Conservation (phyloP, 2,113 vertebrate species). For the Cheirogaleus medius region DNA sequence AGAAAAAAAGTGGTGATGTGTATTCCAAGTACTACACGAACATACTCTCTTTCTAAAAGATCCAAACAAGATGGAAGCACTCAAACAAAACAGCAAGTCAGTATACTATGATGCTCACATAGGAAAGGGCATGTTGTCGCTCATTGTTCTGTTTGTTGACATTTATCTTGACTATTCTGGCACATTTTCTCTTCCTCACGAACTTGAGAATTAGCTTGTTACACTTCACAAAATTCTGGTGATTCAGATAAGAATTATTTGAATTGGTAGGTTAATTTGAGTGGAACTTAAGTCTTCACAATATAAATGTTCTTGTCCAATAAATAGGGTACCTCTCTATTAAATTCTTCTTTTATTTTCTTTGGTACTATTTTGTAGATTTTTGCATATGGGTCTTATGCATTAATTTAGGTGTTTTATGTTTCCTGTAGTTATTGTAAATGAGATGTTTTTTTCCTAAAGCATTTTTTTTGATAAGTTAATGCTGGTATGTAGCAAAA, state of each 20-base stretch:
- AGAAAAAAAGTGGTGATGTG: not conserved
- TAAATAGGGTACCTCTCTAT: not conserved
- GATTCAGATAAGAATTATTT: conserved; percentile 3
- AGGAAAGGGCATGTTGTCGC: too few species aligned
- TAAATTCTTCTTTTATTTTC: not conserved
- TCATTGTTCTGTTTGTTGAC: not conserved
- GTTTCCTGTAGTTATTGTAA: not conserved
- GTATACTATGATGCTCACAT: rapidly evolving
- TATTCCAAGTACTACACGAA: not conserved
- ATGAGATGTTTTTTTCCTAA: not conserved
- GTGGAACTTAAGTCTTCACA: not conserved
- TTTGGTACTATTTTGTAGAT: not conserved
- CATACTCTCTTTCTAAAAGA: not conserved
- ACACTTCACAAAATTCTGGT: not conserved
- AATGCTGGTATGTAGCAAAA: not conserved
- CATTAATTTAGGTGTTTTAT: not conserved
- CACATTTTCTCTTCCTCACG: not conserved
- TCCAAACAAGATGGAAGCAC: not conserved
- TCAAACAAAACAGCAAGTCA: not conserved
- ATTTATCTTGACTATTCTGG: not conserved
- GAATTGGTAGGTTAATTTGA: not conserved
- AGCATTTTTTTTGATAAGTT: not conserved
- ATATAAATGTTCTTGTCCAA: not conserved
- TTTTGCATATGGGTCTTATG: not conserved
- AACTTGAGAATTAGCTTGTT: not conserved